phyloP scores from a whole-genome alignment of 2,888 invertebrate genomes.

The Ophion costatus region DNA sequence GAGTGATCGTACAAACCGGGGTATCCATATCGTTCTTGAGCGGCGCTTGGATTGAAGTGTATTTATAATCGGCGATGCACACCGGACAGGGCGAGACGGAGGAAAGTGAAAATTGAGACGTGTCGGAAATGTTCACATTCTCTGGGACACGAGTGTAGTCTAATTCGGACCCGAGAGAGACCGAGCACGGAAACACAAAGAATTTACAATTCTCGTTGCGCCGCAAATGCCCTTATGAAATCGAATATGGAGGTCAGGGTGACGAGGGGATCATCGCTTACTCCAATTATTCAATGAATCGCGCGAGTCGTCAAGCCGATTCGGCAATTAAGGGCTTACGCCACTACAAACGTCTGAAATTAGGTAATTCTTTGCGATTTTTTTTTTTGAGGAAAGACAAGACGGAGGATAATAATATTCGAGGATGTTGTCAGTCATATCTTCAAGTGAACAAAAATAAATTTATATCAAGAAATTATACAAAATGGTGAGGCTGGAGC shows the following conservation, averaged over 20 bases:
- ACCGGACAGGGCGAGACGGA: neutral
- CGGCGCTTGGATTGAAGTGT: neutral
- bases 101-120: neutral
- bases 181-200: slow-evolving; percentile 19
- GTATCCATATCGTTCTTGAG: neutral
- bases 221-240: neutral
- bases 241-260: slow-evolving; percentile 35
- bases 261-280: neutral
- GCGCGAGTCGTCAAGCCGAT: neutral
- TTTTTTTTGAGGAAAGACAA: too few species aligned
- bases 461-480: too few species aligned
- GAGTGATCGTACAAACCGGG: neutral
- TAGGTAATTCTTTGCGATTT: too few species aligned
- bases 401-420: too few species aligned
- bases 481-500: too few species aligned
- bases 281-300: slow-evolving; percentile 19
- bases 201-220: slow-evolving; percentile 7
- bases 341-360: too few species aligned
- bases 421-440: too few species aligned
- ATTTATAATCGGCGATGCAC: neutral
- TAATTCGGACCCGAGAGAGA: slow-evolving; percentile 11
- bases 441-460: too few species aligned
- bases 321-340: neutral
- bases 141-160: slow-evolving; percentile 1
- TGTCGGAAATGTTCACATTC: neutral